phyloP scores from a whole-genome alignment of 35 echinoderm and acorn worm species.

The Eucidaris tribuloides region DNA sequence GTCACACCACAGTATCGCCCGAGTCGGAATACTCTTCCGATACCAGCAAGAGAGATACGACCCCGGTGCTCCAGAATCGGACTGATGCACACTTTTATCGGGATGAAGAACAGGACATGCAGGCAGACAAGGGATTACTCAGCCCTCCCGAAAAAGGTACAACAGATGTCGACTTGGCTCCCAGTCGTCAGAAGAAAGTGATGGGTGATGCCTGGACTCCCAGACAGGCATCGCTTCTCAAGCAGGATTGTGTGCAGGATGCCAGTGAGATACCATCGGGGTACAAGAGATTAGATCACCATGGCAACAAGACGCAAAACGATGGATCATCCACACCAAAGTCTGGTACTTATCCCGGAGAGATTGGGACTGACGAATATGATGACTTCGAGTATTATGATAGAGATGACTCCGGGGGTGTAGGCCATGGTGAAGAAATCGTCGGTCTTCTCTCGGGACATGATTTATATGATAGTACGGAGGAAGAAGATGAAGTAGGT shows the following conservation, averaged over 20 bases:
- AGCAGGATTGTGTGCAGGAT: background rate
- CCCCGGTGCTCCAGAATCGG: background rate
- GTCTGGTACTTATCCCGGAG: background rate
- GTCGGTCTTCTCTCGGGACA: slow-evolving; percentile 1
- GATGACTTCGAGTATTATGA: background rate
- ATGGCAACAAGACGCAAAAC: background rate
- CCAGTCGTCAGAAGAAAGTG: no score
- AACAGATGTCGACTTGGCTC: no score
- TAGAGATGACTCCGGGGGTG: background rate
- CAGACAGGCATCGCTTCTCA: slow-evolving; percentile 6
- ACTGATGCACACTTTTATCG: no score
- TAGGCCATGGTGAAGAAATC: slow-evolving; percentile 1
- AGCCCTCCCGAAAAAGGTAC: no score
- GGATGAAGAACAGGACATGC: no score
- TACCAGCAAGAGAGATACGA: slow-evolving; percentile 2
- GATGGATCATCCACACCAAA: background rate
- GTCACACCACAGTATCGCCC: slow-evolving; percentile 36
- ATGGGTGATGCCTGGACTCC: no score
- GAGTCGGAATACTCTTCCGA: slow-evolving; percentile 26
- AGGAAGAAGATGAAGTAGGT: slow-evolving; percentile 7
- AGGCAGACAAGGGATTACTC: no score
- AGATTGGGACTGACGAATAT: background rate
- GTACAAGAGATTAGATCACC: slow-evolving; percentile 1
- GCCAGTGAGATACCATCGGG: background rate
- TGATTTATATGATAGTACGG: slow-evolving; percentile 15